These are phyloP conservation scores for Ancistrus triradiatus DNA, from an alignment of 2,113 vertebrate species.

Conservation along the genomic window DNA sequence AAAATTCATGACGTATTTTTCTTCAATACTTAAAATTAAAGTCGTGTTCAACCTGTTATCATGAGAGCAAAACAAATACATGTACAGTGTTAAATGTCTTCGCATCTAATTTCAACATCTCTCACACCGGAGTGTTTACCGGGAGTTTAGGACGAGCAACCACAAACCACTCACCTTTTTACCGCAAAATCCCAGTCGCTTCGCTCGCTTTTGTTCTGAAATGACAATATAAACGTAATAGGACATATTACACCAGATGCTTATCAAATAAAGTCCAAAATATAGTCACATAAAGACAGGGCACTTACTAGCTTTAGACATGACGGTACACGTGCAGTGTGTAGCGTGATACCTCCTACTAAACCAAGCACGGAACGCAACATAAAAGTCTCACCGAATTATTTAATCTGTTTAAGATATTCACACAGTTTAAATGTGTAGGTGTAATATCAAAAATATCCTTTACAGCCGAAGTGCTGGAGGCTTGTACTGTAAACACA, in stretches of 20 bases:
- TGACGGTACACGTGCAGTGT: background rate
- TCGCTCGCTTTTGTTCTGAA: conserved; percentile 70
- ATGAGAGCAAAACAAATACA: too few species aligned
- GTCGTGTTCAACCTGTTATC: too few species aligned
- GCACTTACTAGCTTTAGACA: conserved; percentile 71
- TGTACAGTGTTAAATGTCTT: background rate
- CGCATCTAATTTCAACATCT: background rate
- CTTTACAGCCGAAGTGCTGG: too few species aligned
- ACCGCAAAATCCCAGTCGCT: conserved; percentile 63
- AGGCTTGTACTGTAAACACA: too few species aligned
- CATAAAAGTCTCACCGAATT: background rate
- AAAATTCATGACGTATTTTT: too few species aligned
- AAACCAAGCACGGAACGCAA: background rate
- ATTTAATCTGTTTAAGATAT: too few species aligned
- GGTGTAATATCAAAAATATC: too few species aligned
- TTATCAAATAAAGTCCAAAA: background rate
- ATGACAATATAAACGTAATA: background rate
- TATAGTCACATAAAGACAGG: background rate
- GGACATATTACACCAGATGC: background rate
- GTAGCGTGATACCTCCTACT: background rate
- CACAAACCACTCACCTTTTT: conserved; percentile 40
- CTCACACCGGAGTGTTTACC: background rate
- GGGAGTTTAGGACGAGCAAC: background rate
- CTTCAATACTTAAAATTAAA: too few species aligned
- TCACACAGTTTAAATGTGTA: too few species aligned